These are phyloP conservation scores for Seira ritae DNA, from an alignment of 2,888 invertebrate genomes.

Conservation along the genomic window DNA sequence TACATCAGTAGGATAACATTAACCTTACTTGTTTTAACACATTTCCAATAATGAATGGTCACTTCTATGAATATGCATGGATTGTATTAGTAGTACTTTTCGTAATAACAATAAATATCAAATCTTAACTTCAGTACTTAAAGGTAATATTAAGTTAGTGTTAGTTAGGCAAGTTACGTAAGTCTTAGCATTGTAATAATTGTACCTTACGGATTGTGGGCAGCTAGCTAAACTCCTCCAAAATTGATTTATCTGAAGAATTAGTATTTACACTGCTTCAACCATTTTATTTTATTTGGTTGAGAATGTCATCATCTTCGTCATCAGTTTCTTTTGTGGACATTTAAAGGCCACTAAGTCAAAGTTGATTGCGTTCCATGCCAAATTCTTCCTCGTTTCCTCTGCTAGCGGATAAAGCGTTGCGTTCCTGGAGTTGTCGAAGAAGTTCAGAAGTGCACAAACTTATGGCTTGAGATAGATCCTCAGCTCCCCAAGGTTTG, in stretches of 20 bases:
- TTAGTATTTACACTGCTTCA: not conserved
- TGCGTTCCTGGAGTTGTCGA: conserved; percentile 72
- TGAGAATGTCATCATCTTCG: conserved; percentile 6
- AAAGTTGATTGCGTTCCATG: conserved; percentile 61
- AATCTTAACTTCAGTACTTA: conserved; percentile 43
- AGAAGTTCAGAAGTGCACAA: conserved; percentile 72
- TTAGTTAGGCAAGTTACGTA: conserved; percentile 63
- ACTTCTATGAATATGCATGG: not conserved
- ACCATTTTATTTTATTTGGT: not conserved
- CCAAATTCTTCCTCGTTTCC: conserved; percentile 35
- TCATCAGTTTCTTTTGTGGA: not conserved
- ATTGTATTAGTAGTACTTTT: conserved; percentile 32
- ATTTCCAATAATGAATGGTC: not conserved
- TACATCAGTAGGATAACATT: conserved; percentile 30
- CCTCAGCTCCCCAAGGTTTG: conserved; percentile 79
- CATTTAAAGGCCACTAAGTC: conserved; percentile 42
- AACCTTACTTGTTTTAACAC: not conserved
- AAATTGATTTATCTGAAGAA: conserved; percentile 13
- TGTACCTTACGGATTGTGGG: conserved; percentile 63
- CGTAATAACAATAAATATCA: conserved; percentile 48
- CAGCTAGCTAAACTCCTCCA: conserved; percentile 33
- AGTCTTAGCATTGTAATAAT: conserved; percentile 62
- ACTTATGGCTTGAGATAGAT: conserved; percentile 70
- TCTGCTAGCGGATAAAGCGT: conserved; percentile 48
- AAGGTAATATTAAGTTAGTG: conserved; percentile 13